Conservation (phyloP, 2,113 vertebrate species). For the Leucopternis melanops region DNA sequence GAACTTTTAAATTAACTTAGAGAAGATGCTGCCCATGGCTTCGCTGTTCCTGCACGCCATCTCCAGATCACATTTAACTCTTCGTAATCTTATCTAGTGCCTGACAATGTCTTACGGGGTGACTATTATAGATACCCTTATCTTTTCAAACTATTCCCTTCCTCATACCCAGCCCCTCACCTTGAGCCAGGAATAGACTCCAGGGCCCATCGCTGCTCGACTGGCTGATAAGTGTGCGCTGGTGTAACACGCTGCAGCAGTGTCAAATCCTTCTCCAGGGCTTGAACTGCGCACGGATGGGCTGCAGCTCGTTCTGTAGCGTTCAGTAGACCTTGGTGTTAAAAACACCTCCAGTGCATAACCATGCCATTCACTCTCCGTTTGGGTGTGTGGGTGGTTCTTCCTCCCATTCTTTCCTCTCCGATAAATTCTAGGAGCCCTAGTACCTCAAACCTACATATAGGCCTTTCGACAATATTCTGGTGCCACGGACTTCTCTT, state of each 20-base stretch:
- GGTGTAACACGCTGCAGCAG: neutral
- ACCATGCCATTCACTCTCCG: accelerated
- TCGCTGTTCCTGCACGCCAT: neutral
- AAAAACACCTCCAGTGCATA: neutral
- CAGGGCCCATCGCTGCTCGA: neutral
- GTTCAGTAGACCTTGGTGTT: neutral
- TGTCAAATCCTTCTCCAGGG: neutral
- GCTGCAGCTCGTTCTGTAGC: neutral
- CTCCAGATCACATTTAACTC: neutral
- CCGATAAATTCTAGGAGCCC: too few species aligned
- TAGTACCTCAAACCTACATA: too few species aligned
- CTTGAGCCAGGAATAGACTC: neutral
- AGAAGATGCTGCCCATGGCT: neutral
- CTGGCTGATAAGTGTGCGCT: neutral
- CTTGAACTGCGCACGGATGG: neutral
- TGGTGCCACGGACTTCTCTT: too few species aligned
- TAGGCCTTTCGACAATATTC: too few species aligned
- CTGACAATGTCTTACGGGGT: neutral
- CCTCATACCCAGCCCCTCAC: neutral
- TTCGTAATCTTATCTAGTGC: neutral
- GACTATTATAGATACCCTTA: neutral
- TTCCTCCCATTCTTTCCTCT: neutral
- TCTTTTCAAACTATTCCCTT: neutral
- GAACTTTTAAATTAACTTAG: neutral
- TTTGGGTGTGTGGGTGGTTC: neutral